Evolutionary conservation across 37 sponge, comb jelly and placozoan genomes (phyloP), one percentile per base, ranked within the genome.

Genomic region (Agelas oroides): DNA sequence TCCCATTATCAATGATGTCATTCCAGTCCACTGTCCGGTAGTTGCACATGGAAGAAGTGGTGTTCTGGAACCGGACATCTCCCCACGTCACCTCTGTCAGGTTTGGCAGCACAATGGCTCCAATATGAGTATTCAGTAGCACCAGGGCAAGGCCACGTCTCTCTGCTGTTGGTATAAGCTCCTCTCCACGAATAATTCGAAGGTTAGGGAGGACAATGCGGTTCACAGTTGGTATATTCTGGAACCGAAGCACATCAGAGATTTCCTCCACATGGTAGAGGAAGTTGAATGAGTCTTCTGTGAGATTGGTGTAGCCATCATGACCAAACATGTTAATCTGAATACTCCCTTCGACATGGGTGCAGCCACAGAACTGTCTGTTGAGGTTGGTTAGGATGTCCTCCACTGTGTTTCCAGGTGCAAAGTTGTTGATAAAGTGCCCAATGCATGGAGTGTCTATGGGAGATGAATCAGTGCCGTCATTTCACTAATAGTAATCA

Each of bases 331-430:
- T 64, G 32, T 77, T n/a, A 41, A 90, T 73, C 24, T 52, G 28
- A 15, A 90, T 30, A 35, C 73, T 79, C 18, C 86, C 90, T 35
- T 36, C 61, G 36, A 90, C 41, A 21, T 59, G 18, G 8, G 34
- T 70, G 41, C 90, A 90, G 11, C 90, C 90, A 75, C 90, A 90
- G 70, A 80, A 90, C 17, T 21, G 13, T 8, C 67, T 35, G 31
- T 59, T 11, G 40, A 84, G 59, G 23, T 39, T 37, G 52, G 46
- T 40, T 24, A 90, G n/a, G n/a, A n/a, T n/a, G n/a, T n/a, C n/a
- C n/a, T n/a, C n/a, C n/a, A n/a, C n/a, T n/a, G n/a, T n/a, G 21
- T 11, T 19, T 20, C 90, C 85, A 33, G 14, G 23, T 12, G 36
- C 53, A 33, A 78, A 32, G 21, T 23, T 38, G 33, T 39, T 52